phyloP scores from a whole-genome alignment of 1,140 invertebrate species.

The Agraylea sexmaculata region DNA sequence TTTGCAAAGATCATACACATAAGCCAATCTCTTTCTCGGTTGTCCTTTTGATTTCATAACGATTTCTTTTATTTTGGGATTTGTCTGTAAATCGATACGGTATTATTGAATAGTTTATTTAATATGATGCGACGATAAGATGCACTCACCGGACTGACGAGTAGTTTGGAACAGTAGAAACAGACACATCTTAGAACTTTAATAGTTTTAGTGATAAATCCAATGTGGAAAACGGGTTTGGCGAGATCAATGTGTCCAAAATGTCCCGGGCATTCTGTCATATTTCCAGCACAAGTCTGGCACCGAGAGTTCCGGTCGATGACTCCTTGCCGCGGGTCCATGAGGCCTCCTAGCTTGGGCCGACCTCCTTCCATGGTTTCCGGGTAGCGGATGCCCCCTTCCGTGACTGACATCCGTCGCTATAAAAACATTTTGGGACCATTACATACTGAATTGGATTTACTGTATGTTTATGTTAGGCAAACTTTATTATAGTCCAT shows the following conservation, averaged over 20 bases:
- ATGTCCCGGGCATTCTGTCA: conserved; percentile 97
- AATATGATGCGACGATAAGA: not conserved
- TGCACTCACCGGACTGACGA: conserved; percentile 79
- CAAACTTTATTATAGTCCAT: too few species aligned
- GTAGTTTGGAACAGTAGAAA: conserved; percentile 93
- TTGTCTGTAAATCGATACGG: conserved; percentile 61
- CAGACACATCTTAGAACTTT: conserved; percentile 96
- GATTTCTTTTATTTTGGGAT: conserved; percentile 96
- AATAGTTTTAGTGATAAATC: conserved; percentile 94
- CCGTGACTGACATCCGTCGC: conserved; percentile 95
- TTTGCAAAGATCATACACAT: conserved; percentile 98
- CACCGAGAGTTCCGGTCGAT: conserved; percentile 89
- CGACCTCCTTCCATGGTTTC: conserved; percentile 98
- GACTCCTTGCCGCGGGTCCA: conserved; percentile 98
- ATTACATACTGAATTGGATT: too few species aligned
- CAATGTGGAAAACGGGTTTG: conserved; percentile 98
- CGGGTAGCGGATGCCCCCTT: conserved; percentile 90
- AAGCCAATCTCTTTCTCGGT: conserved; percentile 82
- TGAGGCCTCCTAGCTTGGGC: conserved; percentile 93
- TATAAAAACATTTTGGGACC: too few species aligned
- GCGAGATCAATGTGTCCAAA: conserved; percentile 99
- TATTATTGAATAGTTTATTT: not conserved
- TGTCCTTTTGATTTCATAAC: conserved; percentile 95
- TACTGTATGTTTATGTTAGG: too few species aligned
- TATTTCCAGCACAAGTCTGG: conserved; percentile 95